Percentiles rank a stretch among this genome's conserved stretches.
These are phyloP conservation scores for Seriola aureovittata DNA, from an alignment of 2,113 vertebrate genomes.

Conservation along the genomic window DNA sequence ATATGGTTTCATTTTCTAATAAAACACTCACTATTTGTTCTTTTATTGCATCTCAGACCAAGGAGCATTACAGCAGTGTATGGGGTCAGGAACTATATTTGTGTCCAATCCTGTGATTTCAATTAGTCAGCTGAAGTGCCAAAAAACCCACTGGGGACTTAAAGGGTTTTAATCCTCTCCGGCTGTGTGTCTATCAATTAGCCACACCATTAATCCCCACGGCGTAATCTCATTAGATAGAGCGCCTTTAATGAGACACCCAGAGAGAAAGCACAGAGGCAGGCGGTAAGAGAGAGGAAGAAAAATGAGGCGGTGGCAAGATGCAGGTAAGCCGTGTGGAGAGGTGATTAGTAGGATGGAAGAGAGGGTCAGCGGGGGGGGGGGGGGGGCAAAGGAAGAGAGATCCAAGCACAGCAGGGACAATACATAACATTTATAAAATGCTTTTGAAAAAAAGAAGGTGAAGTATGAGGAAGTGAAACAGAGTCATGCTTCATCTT, in stretches of 20 bases:
- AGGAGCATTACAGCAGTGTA: conserved; percentile 23
- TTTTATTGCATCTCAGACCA: conserved; percentile 40
- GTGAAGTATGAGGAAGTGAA: conserved; percentile 38
- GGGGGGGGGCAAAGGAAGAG: neutral
- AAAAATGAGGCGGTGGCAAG: conserved; percentile 64
- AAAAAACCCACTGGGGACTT: conserved; percentile 78
- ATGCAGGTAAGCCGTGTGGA: conserved; percentile 71
- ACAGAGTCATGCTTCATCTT: conserved; percentile 11
- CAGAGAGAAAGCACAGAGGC: conserved; percentile 68
- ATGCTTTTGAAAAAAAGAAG: conserved; percentile 25
- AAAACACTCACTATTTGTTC: conserved; percentile 14
- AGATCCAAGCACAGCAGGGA: conserved; percentile 45
- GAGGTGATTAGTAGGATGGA: conserved; percentile 73
- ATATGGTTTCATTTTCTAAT: conserved; percentile 43
- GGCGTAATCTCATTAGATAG: conserved; percentile 85
- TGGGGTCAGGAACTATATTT: conserved; percentile 70
- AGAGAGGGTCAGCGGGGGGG: conserved; percentile 52
- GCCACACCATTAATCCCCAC: conserved; percentile 85
- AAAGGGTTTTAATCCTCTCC: conserved; percentile 82
- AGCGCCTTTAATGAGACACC: conserved; percentile 84
- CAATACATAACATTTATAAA: conserved; percentile 65
- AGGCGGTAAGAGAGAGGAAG: conserved; percentile 49
- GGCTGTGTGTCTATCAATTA: conserved; percentile 86
- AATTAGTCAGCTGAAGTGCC: conserved; percentile 79
- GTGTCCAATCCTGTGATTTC: conserved; percentile 81